Conservation (phyloP, 2,797 vertebrate species). For the Anas flavirostris region DNA sequence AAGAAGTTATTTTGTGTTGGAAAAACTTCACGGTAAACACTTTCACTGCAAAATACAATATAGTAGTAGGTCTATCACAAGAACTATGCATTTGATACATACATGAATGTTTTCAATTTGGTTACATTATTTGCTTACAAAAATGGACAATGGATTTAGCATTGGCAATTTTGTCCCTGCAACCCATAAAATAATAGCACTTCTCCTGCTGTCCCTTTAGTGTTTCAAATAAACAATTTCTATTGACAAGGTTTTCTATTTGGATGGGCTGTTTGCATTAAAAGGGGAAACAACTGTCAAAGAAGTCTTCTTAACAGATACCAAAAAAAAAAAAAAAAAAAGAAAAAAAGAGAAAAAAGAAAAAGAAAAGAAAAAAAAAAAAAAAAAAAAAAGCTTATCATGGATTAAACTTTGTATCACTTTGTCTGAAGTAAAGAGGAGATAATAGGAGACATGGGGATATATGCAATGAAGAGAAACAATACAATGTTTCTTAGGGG, state of each 20-base stretch:
- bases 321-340: background rate
- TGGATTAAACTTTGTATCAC: constrained; percentile 72
- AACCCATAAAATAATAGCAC: background rate
- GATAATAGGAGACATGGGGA: constrained; percentile 78
- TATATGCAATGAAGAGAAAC: constrained; percentile 80
- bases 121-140: constrained; percentile 2
- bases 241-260: constrained; percentile 72
- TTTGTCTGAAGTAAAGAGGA: constrained; percentile 75
- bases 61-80: background rate
- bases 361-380: background rate
- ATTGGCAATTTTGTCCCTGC: background rate
- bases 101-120: background rate
- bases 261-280: constrained; percentile 74
- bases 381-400: constrained; percentile 61
- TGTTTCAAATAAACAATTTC: constrained; percentile 58
- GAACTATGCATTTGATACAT: background rate
- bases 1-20: background rate
- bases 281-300: constrained; percentile 70
- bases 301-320: constrained; percentile 65
- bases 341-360: background rate
- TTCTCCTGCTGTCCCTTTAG: background rate
- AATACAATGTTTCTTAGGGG: constrained; percentile 71
- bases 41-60: background rate
- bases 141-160: background rate
- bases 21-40: background rate